Conservation (phyloP, 2,797 vertebrate species). For the Hippopotamyrus pictus region DNA sequence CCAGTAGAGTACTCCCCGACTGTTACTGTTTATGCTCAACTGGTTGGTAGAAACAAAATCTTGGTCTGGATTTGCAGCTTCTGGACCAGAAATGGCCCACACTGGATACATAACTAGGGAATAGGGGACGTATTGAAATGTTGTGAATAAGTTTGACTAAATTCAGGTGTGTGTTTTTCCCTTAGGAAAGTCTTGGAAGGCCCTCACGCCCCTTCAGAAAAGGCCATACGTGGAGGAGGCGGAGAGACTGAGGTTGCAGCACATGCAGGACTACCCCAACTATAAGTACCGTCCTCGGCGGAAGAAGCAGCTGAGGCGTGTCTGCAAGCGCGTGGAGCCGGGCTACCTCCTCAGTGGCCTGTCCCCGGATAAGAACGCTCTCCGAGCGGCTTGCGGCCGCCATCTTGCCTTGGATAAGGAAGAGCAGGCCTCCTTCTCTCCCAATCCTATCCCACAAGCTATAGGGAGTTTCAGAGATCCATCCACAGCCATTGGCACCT, state of each 20-base stretch:
- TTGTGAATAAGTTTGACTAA: background rate
- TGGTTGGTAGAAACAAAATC: background rate
- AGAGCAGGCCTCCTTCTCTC: slow-evolving; percentile 59
- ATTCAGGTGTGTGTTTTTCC: background rate
- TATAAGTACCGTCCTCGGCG: slow-evolving; percentile 94
- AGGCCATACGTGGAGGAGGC: slow-evolving; percentile 95
- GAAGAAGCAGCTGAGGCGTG: slow-evolving; percentile 94
- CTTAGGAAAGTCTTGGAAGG: slow-evolving; percentile 97
- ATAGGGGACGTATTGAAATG: background rate
- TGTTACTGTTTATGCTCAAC: background rate
- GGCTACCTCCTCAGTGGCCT: slow-evolving; percentile 78
- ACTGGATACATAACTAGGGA: background rate
- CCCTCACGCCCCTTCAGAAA: slow-evolving; percentile 89
- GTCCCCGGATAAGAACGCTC: slow-evolving; percentile 73
- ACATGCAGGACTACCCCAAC: slow-evolving; percentile 98
- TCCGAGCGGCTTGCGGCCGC: slow-evolving; percentile 68
- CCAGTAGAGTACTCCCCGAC: background rate
- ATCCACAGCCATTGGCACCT: slow-evolving; percentile 52
- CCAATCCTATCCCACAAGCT: slow-evolving; percentile 60
- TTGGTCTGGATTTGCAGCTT: background rate
- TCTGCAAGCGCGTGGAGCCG: slow-evolving; percentile 85
- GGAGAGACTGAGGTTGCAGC: slow-evolving; percentile 86
- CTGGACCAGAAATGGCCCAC: background rate
- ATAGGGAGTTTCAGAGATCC: slow-evolving; percentile 75
- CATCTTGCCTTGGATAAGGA: slow-evolving; percentile 64